Evolutionary conservation across 2,888 invertebrate species (phyloP), one percentile per base, ranked within the genome.

Genomic region (Panzeria rudis): DNA sequence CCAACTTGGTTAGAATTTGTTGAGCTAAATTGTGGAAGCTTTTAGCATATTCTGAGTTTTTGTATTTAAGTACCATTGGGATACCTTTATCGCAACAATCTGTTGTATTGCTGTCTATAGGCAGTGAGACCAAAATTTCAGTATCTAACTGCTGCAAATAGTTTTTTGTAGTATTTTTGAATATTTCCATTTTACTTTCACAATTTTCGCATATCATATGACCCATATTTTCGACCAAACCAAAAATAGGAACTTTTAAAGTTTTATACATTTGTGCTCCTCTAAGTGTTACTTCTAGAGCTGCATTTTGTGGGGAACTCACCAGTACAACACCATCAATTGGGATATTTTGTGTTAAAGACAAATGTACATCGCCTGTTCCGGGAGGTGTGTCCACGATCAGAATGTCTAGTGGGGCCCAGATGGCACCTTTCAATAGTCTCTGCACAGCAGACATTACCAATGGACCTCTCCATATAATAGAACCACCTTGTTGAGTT

Each of bases 321-420:
- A 99, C 97, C 64, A 99, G 93, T n/a, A 99, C 90, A 5, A 96
- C 97, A 94, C 97, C 98, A 89, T 96, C 93, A 61, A 98, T 95
- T 1, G 97, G 97, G 64, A 98, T 93, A 92, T 97, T 97, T 92
- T 99, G 99, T 54, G 97, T 94, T 1, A 99, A 94, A 0, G 98
- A 98, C 1, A 99, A 93, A 91, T 98, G 98, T 0, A 98, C 97
- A 92, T 99, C 99, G 0, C 99, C 99, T 0, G 99, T 99, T 41
- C 99, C 99, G 0, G 99, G 99, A 3, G 99, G 99, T 88, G 98
- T 98, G 93, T 99, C 99, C 0, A 99, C 94, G 17, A 99, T 94
- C 78, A 99, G 94, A 90, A 96, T 96, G 93, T 99, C 98, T 71
- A 98, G 93, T 0, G 96, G 95, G 3, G 95, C 96, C 99, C 99